These are phyloP conservation scores for Esox niger DNA, from an alignment of 2,113 vertebrate species.

Conservation along the genomic window DNA sequence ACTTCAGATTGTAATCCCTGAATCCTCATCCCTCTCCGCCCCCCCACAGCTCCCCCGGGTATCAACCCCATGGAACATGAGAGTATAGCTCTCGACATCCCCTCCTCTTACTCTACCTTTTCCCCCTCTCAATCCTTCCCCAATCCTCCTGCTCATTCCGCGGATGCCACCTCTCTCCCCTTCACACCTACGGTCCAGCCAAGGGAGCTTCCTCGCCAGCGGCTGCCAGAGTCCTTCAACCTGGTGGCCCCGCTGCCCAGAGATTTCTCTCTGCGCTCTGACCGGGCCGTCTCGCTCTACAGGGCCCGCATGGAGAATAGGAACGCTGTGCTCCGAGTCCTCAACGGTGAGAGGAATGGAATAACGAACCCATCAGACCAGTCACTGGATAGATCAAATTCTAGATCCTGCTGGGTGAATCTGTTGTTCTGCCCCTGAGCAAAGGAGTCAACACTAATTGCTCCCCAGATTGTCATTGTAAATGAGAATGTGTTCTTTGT, in stretches of 20 bases:
- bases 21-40: not conserved
- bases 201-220: constrained; percentile 67
- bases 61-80: constrained; percentile 74
- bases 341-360: constrained; percentile 61
- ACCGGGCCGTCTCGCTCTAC: constrained; percentile 63
- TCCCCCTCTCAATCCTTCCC: constrained; percentile 14
- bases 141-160: constrained; percentile 14
- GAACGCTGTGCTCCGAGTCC: constrained; percentile 73
- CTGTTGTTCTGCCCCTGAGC: too few relatives aligned
- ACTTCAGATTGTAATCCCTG: not conserved
- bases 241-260: constrained; percentile 59
- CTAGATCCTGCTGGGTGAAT: too few relatives aligned
- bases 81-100: constrained; percentile 63
- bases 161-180: not conserved
- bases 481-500: too few relatives aligned
- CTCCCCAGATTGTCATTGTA: too few relatives aligned
- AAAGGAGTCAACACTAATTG: too few relatives aligned
- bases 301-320: constrained; percentile 74
- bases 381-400: too few relatives aligned
- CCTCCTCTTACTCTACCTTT: constrained; percentile 68
- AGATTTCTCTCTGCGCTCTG: constrained; percentile 60
- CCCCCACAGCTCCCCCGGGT: constrained; percentile 65
- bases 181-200: constrained; percentile 52
- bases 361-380: too few relatives aligned
- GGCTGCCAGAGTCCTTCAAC: constrained; percentile 73